Percentiles rank a stretch among this genome's conserved stretches.
Conservation (phyloP, 2,888 invertebrate species). For the Syritta pipiens region DNA sequence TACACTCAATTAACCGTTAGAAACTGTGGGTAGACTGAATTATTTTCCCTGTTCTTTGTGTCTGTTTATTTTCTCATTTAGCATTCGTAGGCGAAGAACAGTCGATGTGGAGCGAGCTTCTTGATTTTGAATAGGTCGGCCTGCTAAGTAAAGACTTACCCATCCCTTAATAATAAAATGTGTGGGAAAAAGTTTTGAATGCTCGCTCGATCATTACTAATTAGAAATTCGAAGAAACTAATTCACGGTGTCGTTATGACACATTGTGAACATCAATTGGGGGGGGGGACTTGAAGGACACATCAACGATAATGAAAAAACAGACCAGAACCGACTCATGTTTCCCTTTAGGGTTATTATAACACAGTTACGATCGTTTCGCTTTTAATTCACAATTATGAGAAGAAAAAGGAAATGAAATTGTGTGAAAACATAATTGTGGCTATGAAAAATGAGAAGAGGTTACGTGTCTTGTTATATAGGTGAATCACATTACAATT, state of each 20-base stretch:
- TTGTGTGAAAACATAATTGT: neutral
- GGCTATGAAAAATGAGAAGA: neutral
- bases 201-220: constrained; percentile 58
- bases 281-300: neutral
- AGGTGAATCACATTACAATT: neutral
- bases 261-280: no score
- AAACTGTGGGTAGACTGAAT: constrained; percentile 41
- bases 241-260: constrained; percentile 34
- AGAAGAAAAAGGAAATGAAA: constrained; percentile 41
- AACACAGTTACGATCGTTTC: constrained; percentile 40
- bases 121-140: neutral
- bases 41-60: neutral
- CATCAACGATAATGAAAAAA: no score
- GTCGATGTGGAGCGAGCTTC: neutral
- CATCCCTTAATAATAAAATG: neutral
- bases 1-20: constrained; percentile 64
- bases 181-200: constrained; percentile 46
- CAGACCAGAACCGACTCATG: no score
- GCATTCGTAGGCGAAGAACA: neutral
- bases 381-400: constrained; percentile 43
- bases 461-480: no score
- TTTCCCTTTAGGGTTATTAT: no score
- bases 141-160: neutral
- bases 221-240: constrained; percentile 54
- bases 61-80: neutral